Evolutionary conservation across 1,140 invertebrate genomes (phyloP).

Genomic region (Druon quercuslanigerum): DNA sequence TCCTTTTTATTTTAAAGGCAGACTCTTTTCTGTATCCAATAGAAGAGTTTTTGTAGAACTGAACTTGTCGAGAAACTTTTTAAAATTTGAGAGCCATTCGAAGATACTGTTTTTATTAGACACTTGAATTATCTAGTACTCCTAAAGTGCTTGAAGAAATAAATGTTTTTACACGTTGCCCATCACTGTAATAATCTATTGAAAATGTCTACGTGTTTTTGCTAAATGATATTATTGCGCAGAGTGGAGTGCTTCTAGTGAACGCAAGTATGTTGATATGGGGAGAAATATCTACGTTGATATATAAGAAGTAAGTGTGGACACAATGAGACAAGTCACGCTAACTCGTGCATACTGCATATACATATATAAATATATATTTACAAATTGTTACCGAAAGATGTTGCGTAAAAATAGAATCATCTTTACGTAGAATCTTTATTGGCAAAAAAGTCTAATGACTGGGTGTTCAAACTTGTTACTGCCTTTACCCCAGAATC

Average conservation of each 20-base stretch:
- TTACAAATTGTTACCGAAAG: slow-evolving; percentile 31
- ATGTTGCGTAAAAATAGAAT: slow-evolving; percentile 20
- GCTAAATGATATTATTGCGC: slow-evolving; percentile 48
- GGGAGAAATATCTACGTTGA: slow-evolving; percentile 7
- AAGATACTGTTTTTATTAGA: slow-evolving; percentile 22
- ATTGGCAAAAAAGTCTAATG: not conserved
- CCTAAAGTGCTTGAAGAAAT: slow-evolving; percentile 44
- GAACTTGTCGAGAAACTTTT: not conserved
- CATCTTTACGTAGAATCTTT: slow-evolving; percentile 3
- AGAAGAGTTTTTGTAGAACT: not conserved
- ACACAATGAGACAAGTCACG: not conserved
- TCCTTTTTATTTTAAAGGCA: not conserved
- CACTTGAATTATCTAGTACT: slow-evolving; percentile 37
- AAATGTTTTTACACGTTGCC: slow-evolving; percentile 59
- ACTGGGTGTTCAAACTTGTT: slow-evolving; percentile 7
- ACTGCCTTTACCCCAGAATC: slow-evolving; percentile 8
- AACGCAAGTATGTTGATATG: slow-evolving; percentile 29
- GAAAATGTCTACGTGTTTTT: slow-evolving; percentile 59
- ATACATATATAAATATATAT: not conserved
- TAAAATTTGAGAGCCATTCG: slow-evolving; percentile 6
- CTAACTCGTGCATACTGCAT: slow-evolving; percentile 2
- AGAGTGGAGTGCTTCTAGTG: slow-evolving; percentile 36
- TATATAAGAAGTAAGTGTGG: slow-evolving; percentile 15
- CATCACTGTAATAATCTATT: slow-evolving; percentile 61
- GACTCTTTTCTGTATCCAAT: not conserved